Conservation (phyloP, 2,888 invertebrate species). For the Selenia dentaria region DNA sequence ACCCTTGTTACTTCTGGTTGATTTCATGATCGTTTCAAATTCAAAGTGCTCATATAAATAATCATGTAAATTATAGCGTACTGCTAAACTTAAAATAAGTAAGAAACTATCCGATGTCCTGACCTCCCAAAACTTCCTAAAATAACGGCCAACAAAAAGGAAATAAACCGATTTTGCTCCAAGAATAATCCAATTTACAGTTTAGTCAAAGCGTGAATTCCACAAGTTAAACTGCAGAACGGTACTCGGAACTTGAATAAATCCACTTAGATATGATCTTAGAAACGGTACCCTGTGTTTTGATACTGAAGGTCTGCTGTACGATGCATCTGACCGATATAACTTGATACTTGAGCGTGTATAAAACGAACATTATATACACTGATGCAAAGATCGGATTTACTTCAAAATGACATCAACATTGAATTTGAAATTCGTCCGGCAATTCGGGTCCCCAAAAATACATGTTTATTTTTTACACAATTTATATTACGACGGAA, state of each 20-base stretch:
- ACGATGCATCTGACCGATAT: constrained; percentile 32
- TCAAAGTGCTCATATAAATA: no score
- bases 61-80: no score
- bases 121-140: not conserved
- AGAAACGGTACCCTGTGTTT: constrained; percentile 35
- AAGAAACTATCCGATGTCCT: no score
- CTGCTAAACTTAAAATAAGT: no score
- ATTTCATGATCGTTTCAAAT: no score
- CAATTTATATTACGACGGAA: no score
- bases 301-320: constrained; percentile 39
- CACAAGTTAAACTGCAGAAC: constrained; percentile 38
- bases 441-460: no score
- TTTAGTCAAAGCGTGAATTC: constrained; percentile 18
- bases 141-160: constrained; percentile 12
- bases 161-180: not conserved
- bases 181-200: constrained; percentile 16
- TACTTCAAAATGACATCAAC: no score
- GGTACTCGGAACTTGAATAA: constrained; percentile 43
- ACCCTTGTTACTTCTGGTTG: no score
- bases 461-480: no score
- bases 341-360: constrained; percentile 15
- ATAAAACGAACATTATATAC: not conserved
- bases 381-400: no score
- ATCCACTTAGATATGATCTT: constrained; percentile 47
- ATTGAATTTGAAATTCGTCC: no score